These are phyloP conservation scores for Hypena proboscidalis DNA, from an alignment of 2,888 invertebrate species.

Conservation along the genomic window DNA sequence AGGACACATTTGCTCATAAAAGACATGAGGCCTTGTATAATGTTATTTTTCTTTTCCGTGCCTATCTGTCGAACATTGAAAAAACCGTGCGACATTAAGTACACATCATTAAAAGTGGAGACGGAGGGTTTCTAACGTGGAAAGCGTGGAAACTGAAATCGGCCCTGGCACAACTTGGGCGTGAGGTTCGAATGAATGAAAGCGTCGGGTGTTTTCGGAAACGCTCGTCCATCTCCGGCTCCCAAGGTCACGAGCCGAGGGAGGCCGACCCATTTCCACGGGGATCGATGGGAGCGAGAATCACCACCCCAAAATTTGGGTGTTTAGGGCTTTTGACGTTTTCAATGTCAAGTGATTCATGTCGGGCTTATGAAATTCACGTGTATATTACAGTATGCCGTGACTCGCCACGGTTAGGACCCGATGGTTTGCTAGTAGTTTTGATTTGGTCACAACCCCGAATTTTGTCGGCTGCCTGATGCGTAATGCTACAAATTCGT, in stretches of 20 bases:
- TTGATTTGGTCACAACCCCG: conserved; percentile 35
- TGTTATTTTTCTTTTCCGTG: not conserved
- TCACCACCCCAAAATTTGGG: conserved; percentile 63
- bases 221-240: conserved; percentile 62
- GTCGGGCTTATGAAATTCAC: conserved; percentile 53
- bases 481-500: conserved; percentile 17
- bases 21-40: not conserved
- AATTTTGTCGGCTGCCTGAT: conserved; percentile 14
- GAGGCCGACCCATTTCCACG: conserved; percentile 73
- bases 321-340: conserved; percentile 63
- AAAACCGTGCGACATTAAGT: conserved; percentile 40
- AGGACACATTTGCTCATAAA: not conserved
- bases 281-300: conserved; percentile 81
- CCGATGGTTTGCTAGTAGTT: conserved; percentile 29
- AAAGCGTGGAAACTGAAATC: conserved; percentile 54
- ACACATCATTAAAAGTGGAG: conserved; percentile 52
- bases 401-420: conserved; percentile 61
- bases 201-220: conserved; percentile 65
- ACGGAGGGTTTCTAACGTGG: conserved; percentile 33
- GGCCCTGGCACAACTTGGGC: conserved; percentile 49
- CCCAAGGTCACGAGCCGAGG: conserved; percentile 70
- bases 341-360: conserved; percentile 83
- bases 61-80: conserved; percentile 28
- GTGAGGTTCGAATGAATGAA: conserved; percentile 72
- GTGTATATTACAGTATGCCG: conserved; percentile 69